Percentiles rank a stretch among this genome's conserved stretches.
Evolutionary conservation across 1,140 invertebrate species (phyloP).

Genomic region (Heterodera schachtii): DNA sequence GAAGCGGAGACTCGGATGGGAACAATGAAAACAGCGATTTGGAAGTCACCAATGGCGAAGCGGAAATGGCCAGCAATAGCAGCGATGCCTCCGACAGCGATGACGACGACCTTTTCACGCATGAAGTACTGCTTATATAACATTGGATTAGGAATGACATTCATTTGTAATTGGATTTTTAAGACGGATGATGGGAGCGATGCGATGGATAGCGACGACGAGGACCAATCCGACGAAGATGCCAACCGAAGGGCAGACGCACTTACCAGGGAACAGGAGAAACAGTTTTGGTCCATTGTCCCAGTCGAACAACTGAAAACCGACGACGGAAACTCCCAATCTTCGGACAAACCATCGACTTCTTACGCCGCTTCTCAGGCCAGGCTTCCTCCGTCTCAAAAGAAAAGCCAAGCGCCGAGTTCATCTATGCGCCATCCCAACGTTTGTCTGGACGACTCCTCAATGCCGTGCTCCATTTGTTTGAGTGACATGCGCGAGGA

Average conservation of each 20-base stretch:
- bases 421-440: background rate
- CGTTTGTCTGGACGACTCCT: slow-evolving; percentile 13
- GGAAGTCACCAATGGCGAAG: background rate
- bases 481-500: slow-evolving; percentile 30
- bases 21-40: background rate
- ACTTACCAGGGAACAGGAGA: background rate
- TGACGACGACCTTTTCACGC: background rate
- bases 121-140: no score
- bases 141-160: no score
- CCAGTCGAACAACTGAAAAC: background rate
- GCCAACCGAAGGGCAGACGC: background rate
- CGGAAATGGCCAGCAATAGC: background rate
- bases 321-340: background rate
- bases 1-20: background rate
- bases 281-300: background rate
- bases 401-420: background rate
- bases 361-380: background rate
- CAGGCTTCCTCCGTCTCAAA: background rate
- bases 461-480: slow-evolving; percentile 41
- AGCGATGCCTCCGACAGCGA: background rate
- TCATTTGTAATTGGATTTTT: no score
- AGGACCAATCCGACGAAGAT: background rate
- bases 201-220: background rate
- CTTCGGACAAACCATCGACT: background rate
- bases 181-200: background rate